Conservation (phyloP, 2,888 invertebrate species). For the Candidula unifasciata region DNA sequence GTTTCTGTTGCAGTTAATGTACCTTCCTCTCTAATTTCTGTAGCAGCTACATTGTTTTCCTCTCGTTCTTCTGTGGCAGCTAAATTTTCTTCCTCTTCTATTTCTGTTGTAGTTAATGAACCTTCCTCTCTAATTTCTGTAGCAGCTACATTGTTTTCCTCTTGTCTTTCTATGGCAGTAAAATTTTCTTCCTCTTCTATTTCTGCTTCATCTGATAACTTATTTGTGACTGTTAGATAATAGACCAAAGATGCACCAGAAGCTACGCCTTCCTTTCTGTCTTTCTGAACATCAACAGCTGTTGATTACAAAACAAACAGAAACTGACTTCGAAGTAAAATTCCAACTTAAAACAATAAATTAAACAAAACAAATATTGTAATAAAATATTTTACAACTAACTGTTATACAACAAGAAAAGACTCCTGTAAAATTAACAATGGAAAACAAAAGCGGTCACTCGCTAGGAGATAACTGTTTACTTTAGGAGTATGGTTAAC, state of each 20-base stretch:
- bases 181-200: not conserved
- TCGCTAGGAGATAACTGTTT: not conserved
- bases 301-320: slow-evolving; percentile 19
- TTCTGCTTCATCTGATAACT: not conserved
- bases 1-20: no score
- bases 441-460: not conserved
- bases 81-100: slow-evolving; percentile 25
- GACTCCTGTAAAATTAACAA: not conserved
- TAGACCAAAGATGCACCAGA: slow-evolving; percentile 22
- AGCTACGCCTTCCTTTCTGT: not conserved
- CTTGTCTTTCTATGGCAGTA: not conserved
- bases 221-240: slow-evolving; percentile 29
- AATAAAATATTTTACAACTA: not conserved
- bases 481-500: no score
- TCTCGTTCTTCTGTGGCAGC: not conserved
- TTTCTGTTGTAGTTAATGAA: no score
- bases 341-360: not conserved
- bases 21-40: no score
- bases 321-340: not conserved
- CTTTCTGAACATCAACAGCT: slow-evolving; percentile 10
- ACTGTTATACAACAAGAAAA: not conserved
- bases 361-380: not conserved
- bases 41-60: not conserved
- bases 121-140: not conserved
- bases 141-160: not conserved